phyloP scores from a whole-genome alignment of 2,797 vertebrate genomes.

The Columba guinea region DNA sequence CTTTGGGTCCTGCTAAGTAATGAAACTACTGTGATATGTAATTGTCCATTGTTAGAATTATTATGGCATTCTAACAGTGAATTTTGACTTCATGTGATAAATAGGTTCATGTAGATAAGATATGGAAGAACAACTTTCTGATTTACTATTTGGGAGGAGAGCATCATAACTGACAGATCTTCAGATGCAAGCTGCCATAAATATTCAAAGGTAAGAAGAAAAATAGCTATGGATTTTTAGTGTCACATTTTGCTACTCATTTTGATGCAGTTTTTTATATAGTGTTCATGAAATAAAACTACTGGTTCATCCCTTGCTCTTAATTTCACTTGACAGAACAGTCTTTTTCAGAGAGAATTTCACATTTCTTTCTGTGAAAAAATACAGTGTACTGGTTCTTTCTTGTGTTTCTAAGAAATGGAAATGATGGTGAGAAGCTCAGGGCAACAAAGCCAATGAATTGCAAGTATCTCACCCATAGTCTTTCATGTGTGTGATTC shows the following conservation, averaged over 20 bases:
- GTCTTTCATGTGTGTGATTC: background rate
- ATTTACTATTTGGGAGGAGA: background rate
- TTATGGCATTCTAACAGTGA: background rate
- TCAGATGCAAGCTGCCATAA: background rate
- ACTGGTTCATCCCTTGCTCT: background rate
- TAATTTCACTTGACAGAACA: background rate
- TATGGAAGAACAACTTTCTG: background rate
- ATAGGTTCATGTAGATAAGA: background rate
- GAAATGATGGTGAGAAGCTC: background rate
- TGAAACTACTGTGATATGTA: background rate
- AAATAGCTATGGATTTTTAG: background rate
- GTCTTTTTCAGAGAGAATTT: background rate
- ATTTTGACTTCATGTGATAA: slow-evolving; percentile 13
- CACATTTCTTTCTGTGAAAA: background rate
- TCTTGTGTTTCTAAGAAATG: background rate
- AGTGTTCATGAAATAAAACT: background rate
- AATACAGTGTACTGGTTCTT: background rate
- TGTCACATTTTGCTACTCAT: background rate
- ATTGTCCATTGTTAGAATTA: background rate
- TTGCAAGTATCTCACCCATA: background rate
- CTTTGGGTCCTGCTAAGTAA: background rate
- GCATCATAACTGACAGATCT: background rate
- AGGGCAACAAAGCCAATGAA: background rate
- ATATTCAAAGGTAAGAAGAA: background rate
- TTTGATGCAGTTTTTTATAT: background rate